Evolutionary conservation across 1,140 invertebrate species (phyloP), one percentile per base, ranked within the genome.

Genomic region (Apocrypta bakeri): DNA sequence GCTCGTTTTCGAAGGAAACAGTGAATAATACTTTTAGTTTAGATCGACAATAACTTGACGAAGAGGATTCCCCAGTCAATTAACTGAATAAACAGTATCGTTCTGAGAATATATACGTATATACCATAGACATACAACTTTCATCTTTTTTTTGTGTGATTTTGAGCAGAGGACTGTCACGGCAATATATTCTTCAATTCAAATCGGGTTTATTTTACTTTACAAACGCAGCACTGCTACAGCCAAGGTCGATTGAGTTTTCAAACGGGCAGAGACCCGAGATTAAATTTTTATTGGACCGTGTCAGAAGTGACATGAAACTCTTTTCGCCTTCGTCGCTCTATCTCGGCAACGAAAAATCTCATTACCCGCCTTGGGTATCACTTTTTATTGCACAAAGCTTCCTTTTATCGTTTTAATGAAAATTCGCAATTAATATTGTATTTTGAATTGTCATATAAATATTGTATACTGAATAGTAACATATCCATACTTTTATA

Each of bases 251-350:
- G 42, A 72, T 79, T 37, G 27, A 12, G 71, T 68, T 79, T 42
- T 71, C 68, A 72, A 79, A 79, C 42, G 66, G 29, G 2, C 24
- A 40, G 48, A 79, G 77, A 29, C 64, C 37, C 40, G 29, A 29
- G 42, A 79, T 79, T 71, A 72, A 79, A 79, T 71, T 79, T 61
- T 72, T 79, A 79, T 79, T 72, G 40, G 48, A 42, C 68, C 68
- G 8, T 79, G 78, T 79, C 25, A 27, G 61, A 79, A 79, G 56
- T 72, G 68, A 78, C 68, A 72, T 72, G 31, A 11, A 31, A 56
- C 33, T 64, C 78, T 71, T 63, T 63, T 17, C 33, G 33, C 63
- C 71, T 83, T 37, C 72, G 21, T 40, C 17, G 14, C 74, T 77
- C 74, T 0, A 9, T 8, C 0, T n/a, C 14, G 42, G 14, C 74